Conservation (phyloP, 2,113 vertebrate genomes). For the Trogon surrucura region DNA sequence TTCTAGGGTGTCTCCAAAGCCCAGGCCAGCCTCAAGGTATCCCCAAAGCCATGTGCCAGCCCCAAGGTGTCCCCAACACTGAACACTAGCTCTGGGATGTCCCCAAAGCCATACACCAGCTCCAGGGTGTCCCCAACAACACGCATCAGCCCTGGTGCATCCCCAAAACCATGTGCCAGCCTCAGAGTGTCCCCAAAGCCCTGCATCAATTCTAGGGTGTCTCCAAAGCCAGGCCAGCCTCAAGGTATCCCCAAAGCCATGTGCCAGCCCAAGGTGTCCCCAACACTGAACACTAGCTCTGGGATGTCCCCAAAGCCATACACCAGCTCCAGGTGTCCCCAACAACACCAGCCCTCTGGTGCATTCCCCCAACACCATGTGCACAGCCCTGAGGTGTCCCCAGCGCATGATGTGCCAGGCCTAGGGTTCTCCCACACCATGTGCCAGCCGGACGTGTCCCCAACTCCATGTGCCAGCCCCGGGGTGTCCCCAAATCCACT, state of each 20-base stretch:
- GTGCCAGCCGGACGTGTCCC: background rate
- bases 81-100: no score
- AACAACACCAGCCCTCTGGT: no score
- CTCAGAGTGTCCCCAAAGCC: background rate
- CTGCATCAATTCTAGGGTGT: accelerated
- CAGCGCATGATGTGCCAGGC: background rate
- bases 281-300: no score
- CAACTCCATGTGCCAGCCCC: background rate
- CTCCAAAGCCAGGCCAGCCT: background rate
- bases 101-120: background rate
- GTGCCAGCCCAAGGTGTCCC: no score
- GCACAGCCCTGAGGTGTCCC: background rate
- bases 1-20: no score
- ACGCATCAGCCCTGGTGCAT: background rate
- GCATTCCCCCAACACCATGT: accelerated
- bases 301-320: background rate
- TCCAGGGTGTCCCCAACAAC: no score
- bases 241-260: background rate
- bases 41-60: no score
- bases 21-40: no score
- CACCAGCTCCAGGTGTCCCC: background rate
- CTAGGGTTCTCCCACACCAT: background rate
- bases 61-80: no score
- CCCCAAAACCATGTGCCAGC: background rate
- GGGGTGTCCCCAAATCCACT: background rate